Evolutionary conservation across 2,113 vertebrate species (phyloP).

Genomic region (Coptodon bakossiorum): DNA sequence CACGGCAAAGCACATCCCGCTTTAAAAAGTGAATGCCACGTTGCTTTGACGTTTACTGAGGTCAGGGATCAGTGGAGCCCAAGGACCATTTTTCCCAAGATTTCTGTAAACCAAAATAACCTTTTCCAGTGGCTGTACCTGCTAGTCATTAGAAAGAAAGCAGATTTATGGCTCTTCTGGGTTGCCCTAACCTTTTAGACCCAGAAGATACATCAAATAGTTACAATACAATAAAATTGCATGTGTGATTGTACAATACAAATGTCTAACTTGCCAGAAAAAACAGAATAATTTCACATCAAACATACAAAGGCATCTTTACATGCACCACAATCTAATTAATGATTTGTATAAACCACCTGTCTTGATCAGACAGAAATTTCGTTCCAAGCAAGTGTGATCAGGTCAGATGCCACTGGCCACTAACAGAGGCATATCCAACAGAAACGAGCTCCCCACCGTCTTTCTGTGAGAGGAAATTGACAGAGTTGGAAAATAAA

Average conservation of each 20-base stretch:
- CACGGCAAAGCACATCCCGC: not conserved
- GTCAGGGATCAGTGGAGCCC: not conserved
- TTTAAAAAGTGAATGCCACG: not conserved
- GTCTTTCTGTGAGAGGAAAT: not conserved
- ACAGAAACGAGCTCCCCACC: rapidly evolving
- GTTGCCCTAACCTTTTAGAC: not conserved
- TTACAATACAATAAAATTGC: not conserved
- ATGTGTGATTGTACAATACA: not conserved
- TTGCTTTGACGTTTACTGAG: not conserved
- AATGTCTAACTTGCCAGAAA: not conserved
- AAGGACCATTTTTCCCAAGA: not conserved
- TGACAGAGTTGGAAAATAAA: not conserved
- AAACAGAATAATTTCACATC: not conserved
- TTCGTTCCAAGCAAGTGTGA: rapidly evolving
- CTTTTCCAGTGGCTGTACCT: not conserved
- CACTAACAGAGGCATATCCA: not conserved
- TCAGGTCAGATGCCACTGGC: not conserved
- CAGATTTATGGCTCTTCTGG: rapidly evolving
- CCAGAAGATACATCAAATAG: not conserved
- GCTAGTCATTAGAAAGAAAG: not conserved
- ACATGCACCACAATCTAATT: not conserved
- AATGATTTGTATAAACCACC: not conserved
- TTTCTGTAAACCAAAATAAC: not conserved
- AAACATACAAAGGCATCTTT: rapidly evolving
- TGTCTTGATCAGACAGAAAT: not conserved